phyloP scores from a whole-genome alignment of 2,797 vertebrate genomes.

The Xiphorhynchus erythropygius region DNA sequence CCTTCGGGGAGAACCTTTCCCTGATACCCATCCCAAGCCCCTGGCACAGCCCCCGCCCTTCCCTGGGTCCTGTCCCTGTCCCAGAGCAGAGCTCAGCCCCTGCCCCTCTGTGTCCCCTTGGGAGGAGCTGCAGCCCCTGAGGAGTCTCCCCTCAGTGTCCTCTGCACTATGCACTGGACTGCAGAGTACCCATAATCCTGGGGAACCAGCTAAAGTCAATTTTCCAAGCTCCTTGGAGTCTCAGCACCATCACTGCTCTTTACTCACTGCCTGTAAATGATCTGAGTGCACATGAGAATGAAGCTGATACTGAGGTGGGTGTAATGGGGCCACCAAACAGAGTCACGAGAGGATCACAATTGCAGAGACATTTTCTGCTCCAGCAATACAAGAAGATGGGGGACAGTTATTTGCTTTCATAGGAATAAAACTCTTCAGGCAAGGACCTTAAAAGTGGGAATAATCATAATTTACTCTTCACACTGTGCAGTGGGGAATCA shows the following conservation, averaged over 20 bases:
- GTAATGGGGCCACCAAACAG: neutral
- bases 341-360: neutral
- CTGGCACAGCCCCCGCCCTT: neutral
- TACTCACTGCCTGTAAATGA: neutral
- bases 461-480: neutral
- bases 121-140: neutral
- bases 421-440: neutral
- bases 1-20: neutral
- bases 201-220: neutral
- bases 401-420: neutral
- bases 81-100: neutral
- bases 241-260: neutral
- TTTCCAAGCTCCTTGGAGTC: neutral
- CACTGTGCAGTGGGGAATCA: neutral
- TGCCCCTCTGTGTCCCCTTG: no score
- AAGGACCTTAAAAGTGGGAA: neutral
- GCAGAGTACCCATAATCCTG: neutral
- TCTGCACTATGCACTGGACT: neutral
- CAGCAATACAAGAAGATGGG: neutral
- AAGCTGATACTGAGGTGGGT: neutral
- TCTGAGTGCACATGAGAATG: neutral
- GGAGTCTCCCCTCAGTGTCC: neutral
- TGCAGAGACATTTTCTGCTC: constrained; percentile 16
- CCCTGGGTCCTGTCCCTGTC: neutral
- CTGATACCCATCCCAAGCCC: neutral